Base-by-base conservation (phyloP, 1,140 invertebrate species). In the Drosophila teissieri region DNA sequence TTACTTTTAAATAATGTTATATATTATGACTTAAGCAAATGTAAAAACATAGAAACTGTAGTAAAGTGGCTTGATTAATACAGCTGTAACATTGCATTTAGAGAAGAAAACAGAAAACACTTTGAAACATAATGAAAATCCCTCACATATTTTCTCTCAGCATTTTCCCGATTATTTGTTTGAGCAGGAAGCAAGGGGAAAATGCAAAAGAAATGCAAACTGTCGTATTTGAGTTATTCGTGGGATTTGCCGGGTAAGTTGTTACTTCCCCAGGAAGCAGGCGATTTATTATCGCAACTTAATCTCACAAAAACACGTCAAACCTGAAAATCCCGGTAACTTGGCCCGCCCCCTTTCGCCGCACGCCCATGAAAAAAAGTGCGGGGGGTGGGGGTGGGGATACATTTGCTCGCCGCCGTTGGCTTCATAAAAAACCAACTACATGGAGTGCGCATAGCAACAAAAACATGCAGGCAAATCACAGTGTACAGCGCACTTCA, bases 381-480 rank as follows among this genome's bases (percentile, higher is more conserved):
- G 14, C 8, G 12, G 12, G 22, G 15, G 19, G n/a, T n/a, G 15
- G n/a, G 27, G 42, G 24, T 68, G 36, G 52, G n/a, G 27, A 70
- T 52, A 52, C 65, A 60, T 72, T 52, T 37, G 52, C 51, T 14
- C 12, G 57, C 64, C 42, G 44, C 56, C 58, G 58, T 40, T 31
- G 36, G 64, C 61, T 75, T 75, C 51, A 75, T 75, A 65, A 74
- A 75, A 65, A 75, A 65, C 44, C 60, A 57, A 75, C 53, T 52
- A 65, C 51, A 74, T 73, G 57, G 70, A 74, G 57, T 75, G 46
- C 52, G 72, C 52, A 64, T 42, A 58, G 58, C 56, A 74, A 58
- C 58, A 52, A 67, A 62, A 68, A 36, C 70, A 63, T 40, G 72
- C 56, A 74, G 40, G 52, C 76, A 79, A 85, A 85, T 85, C 82